Percentiles rank a stretch among this genome's conserved stretches.
Evolutionary conservation across 1,140 invertebrate species (phyloP).

Genomic region (Apocrypta bakeri): DNA sequence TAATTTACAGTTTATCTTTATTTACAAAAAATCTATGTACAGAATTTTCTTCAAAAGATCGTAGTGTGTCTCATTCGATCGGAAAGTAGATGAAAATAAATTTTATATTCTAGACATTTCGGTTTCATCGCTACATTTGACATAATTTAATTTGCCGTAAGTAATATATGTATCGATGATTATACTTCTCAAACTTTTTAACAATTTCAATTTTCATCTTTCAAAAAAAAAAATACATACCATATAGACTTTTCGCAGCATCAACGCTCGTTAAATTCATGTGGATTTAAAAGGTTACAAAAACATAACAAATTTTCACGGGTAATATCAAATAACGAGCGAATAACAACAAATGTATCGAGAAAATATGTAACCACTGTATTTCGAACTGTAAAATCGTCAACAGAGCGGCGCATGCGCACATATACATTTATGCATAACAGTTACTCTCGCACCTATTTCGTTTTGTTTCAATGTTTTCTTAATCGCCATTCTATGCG

Average conservation of each 20-base stretch:
- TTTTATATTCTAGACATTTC: neutral
- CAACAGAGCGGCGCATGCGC: conserved; percentile 7
- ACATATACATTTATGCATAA: conserved; percentile 42
- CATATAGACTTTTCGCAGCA: neutral
- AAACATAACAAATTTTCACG: neutral
- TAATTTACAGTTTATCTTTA: neutral
- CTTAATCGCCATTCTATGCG: neutral
- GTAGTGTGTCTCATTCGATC: conserved; percentile 14
- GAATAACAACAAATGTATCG: conserved; percentile 11
- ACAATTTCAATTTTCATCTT: neutral
- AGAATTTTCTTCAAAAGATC: conserved; percentile 7
- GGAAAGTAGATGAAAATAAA: neutral
- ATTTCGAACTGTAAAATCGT: conserved; percentile 1
- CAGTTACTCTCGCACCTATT: conserved; percentile 14
- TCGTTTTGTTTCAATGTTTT: neutral
- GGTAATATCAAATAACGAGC: neutral
- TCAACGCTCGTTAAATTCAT: neutral
- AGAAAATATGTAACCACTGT: neutral
- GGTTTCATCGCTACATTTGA: neutral
- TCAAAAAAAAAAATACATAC: neutral
- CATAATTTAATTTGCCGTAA: no score
- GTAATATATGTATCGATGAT: neutral
- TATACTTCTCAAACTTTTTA: neutral
- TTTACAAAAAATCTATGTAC: conserved; percentile 18
- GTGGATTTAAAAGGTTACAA: neutral